phyloP scores from a whole-genome alignment of 2,797 vertebrate genomes.

The Craterocephalus amniculus region DNA sequence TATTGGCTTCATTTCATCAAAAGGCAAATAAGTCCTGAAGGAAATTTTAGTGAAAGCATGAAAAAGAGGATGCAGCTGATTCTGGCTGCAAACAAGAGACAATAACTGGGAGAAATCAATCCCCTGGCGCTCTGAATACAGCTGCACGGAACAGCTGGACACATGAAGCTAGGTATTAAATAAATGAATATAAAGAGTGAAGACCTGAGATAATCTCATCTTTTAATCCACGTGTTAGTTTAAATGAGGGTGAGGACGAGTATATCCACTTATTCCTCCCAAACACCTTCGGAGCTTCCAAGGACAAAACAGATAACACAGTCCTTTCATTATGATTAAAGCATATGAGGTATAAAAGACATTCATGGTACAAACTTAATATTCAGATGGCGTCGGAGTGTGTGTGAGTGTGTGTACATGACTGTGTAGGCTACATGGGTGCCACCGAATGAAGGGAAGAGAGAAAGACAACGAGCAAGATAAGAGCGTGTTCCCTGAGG shows the following conservation, averaged over 20 bases:
- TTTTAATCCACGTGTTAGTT: background rate
- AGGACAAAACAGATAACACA: background rate
- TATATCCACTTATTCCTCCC: background rate
- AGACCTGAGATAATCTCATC: background rate
- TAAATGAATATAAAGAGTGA: background rate
- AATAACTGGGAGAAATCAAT: background rate
- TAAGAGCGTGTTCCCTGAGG: constrained; percentile 16
- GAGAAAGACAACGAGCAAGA: constrained; percentile 18
- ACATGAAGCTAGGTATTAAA: background rate
- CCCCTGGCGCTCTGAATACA: background rate
- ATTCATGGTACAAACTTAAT: constrained; percentile 5
- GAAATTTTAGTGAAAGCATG: background rate
- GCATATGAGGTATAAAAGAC: background rate
- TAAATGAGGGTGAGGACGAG: constrained; percentile 2
- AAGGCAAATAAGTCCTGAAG: background rate
- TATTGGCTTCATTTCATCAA: background rate
- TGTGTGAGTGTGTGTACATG: background rate
- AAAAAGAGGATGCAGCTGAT: background rate
- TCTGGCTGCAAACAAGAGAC: background rate
- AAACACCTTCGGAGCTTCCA: background rate
- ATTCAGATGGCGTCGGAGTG: constrained; percentile 9
- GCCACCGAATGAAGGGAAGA: background rate
- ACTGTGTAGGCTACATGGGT: background rate
- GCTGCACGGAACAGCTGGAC: background rate
- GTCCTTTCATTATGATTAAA: constrained; percentile 6